Conservation (phyloP, 2,113 vertebrate species). For the Stomatorhinus ivindoensis region DNA sequence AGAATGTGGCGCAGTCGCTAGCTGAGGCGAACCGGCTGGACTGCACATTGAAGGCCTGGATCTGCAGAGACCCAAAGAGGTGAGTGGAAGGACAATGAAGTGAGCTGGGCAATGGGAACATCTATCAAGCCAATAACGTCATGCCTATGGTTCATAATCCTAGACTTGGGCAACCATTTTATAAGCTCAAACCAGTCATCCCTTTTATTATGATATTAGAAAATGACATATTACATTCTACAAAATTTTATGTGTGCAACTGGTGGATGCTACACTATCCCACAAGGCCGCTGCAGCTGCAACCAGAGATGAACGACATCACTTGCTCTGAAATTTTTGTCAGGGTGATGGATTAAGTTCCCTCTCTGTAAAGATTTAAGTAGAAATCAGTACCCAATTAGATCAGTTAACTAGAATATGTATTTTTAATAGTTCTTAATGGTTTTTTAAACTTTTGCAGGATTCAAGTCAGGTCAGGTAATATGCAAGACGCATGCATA, state of each 20-base stretch:
- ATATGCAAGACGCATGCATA: background rate
- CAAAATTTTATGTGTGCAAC: background rate
- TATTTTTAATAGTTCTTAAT: background rate
- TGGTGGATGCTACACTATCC: background rate
- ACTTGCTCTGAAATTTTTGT: background rate
- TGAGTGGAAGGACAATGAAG: background rate
- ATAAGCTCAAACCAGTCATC: background rate
- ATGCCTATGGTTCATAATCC: background rate
- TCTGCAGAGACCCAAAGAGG: constrained; percentile 54
- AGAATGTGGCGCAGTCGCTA: constrained; percentile 76
- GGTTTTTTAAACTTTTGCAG: background rate
- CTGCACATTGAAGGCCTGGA: constrained; percentile 79
- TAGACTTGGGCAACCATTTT: background rate
- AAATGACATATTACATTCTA: background rate
- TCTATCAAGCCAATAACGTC: background rate
- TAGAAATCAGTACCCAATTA: background rate
- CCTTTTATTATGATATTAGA: background rate
- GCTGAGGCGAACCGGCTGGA: constrained; percentile 72
- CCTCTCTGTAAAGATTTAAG: background rate
- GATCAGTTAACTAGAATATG: background rate
- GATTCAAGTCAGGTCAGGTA: background rate
- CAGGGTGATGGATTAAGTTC: background rate
- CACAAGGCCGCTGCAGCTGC: background rate
- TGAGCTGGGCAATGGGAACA: background rate
- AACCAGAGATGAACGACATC: background rate